phyloP scores from a whole-genome alignment of 2,888 invertebrate species.

The Protonemura montana region DNA sequence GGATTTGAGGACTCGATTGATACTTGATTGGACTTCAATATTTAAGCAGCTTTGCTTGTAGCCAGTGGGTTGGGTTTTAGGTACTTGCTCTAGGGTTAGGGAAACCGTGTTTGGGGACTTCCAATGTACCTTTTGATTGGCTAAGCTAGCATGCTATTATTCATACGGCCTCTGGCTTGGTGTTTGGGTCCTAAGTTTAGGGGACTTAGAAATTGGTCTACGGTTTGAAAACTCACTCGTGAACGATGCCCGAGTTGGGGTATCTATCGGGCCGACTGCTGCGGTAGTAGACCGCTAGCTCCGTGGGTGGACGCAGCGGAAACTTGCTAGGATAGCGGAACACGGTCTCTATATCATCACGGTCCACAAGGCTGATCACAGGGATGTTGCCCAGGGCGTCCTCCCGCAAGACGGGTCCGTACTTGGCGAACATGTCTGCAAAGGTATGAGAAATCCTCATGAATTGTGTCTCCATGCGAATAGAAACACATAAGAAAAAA shows the following conservation, averaged over 20 bases:
- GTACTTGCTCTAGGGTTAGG: no score
- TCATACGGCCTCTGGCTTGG: no score
- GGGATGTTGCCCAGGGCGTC: conserved; percentile 76
- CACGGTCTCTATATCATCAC: conserved; percentile 77
- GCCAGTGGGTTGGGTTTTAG: no score
- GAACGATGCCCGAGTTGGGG: conserved; percentile 81
- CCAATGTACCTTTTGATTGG: no score
- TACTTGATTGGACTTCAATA: no score
- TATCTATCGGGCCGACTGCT: conserved; percentile 79
- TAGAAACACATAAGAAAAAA: no score
- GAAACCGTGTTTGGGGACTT: no score
- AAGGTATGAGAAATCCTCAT: conserved; percentile 42
- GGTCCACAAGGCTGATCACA: conserved; percentile 76
- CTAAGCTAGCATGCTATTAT: no score
- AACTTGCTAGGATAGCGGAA: conserved; percentile 76
- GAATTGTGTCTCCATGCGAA: background rate
- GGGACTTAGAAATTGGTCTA: no score
- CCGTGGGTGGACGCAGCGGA: conserved; percentile 83
- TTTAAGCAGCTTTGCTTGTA: no score
- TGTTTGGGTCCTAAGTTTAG: background rate
- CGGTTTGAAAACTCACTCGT: conserved; percentile 71
- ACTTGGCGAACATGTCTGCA: conserved; percentile 72
- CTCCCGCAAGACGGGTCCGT: conserved; percentile 81
- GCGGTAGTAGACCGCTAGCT: conserved; percentile 80
- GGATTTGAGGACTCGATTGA: no score